Evolutionary conservation across 2,888 invertebrate species (phyloP), one percentile per base, ranked within the genome.

Genomic region (Chalcosyrphus nemorum): DNA sequence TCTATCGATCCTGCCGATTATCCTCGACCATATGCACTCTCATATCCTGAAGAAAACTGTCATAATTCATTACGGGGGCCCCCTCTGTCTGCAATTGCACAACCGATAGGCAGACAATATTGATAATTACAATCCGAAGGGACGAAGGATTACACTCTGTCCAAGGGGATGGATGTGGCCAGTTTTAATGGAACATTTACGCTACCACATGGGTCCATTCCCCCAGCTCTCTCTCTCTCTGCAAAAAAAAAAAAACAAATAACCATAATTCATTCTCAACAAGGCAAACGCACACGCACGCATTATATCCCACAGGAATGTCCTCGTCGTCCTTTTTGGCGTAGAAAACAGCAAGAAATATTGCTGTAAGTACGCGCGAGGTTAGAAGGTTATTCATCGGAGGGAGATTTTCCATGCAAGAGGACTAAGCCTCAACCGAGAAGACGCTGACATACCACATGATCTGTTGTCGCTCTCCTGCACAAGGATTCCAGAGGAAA

Each of bases 171-270:
- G 27, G 57, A 38, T 43, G 24, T 61, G 7, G 35, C 50, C 50
- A 50, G 54, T 68, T 80, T 80, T 78, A 82, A 82, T 82, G 82
- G 82, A 68, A 82, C 77, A 78, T 66, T 77, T 77, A 68, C 45
- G 47, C 17, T 72, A 63, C 61, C 82, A 82, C 82, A 82, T 82
- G 82, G 82, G 82, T 78, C 77, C 72, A 63, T 68, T 52, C 72
- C 77, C 77, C 61, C 41, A 19, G 17, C 56, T 13, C n/a, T 38
- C 38, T 13, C 61, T 75, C 63, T 71, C 65, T 71, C 81, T 61
- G 54, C 77, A 77, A 77, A 82, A 78, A 77, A 77, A 82, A 82
- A 78, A 82, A 82, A 82, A 78, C 82, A 77, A 82, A 82, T 82
- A 82, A 82, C 72, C 59, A 82, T 82, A 82, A 82, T 82, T 82